Evolutionary conservation across 1,140 invertebrate genomes (phyloP).

Genomic region (Bombyx mori): DNA sequence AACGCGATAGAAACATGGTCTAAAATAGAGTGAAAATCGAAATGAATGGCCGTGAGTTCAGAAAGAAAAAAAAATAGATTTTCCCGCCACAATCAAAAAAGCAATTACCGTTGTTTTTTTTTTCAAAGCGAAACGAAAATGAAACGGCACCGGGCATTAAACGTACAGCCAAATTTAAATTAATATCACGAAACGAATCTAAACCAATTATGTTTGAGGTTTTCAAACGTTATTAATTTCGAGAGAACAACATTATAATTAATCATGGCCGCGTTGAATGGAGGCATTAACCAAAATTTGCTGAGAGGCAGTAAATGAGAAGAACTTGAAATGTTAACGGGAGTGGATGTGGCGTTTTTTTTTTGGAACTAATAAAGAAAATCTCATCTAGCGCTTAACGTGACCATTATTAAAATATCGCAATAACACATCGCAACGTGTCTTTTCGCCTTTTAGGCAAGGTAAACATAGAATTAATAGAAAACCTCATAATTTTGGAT

Average conservation of each 20-base stretch:
- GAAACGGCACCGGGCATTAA: too few species aligned
- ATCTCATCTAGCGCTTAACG: too few species aligned
- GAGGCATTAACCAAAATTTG: slow-evolving; percentile 27
- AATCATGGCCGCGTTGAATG: slow-evolving; percentile 18
- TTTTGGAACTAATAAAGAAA: neutral
- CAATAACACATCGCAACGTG: too few species aligned
- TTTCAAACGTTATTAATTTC: slow-evolving; percentile 21
- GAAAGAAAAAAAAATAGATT: neutral
- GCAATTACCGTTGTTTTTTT: neutral
- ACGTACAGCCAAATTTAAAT: slow-evolving; percentile 3
- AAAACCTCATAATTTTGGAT: too few species aligned
- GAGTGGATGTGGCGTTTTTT: slow-evolving; percentile 16
- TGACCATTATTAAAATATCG: too few species aligned
- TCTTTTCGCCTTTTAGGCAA: too few species aligned
- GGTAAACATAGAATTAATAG: too few species aligned
- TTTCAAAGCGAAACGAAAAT: too few species aligned
- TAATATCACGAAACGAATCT: slow-evolving; percentile 1
- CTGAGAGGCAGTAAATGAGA: slow-evolving; percentile 29
- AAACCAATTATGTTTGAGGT: slow-evolving; percentile 1
- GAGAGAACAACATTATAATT: slow-evolving; percentile 28
- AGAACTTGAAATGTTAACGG: neutral
- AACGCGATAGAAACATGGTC: too few species aligned
- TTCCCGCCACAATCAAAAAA: slow-evolving; percentile 1
- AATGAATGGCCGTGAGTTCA: too few species aligned
- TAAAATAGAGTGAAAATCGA: too few species aligned